Conservation (phyloP, 2,888 invertebrate genomes). For the Acleris holmiana region DNA sequence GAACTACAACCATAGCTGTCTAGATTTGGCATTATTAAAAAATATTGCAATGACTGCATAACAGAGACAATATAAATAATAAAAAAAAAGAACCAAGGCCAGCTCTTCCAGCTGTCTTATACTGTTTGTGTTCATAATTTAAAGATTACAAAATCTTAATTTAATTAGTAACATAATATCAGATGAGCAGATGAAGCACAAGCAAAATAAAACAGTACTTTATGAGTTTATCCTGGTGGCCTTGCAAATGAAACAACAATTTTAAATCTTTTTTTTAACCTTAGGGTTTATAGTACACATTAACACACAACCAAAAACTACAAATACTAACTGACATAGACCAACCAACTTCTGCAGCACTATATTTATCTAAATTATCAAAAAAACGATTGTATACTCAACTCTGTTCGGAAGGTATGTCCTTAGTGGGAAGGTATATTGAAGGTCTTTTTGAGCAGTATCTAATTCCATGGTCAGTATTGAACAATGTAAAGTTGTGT, state of each 20-base stretch:
- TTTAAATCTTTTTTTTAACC: too few relatives aligned
- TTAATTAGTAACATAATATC: too few relatives aligned
- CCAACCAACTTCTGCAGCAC: background rate
- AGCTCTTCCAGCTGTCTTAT: too few relatives aligned
- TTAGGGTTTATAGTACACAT: too few relatives aligned
- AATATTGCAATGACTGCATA: too few relatives aligned
- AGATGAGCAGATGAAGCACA: background rate
- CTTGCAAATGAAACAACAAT: conserved; percentile 1
- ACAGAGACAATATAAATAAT: too few relatives aligned
- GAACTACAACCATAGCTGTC: too few relatives aligned
- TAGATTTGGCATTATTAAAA: background rate
- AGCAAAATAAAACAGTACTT: background rate
- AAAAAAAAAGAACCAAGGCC: too few relatives aligned
- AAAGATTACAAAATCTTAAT: too few relatives aligned
- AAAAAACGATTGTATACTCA: conserved; percentile 66
- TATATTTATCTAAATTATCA: background rate
- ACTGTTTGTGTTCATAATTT: too few relatives aligned
- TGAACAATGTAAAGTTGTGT: conserved; percentile 95
- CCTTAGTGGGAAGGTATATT: conserved; percentile 96
- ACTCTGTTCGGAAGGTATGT: conserved; percentile 97
- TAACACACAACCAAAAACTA: background rate
- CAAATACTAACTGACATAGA: background rate
- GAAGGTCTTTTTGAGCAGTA: conserved; percentile 94
- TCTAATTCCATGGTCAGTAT: conserved; percentile 92
- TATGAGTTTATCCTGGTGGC: background rate